Percentiles rank a stretch among this genome's conserved stretches.
phyloP scores from a whole-genome alignment of 2,888 invertebrate genomes.

The Drosophila bunnanda region DNA sequence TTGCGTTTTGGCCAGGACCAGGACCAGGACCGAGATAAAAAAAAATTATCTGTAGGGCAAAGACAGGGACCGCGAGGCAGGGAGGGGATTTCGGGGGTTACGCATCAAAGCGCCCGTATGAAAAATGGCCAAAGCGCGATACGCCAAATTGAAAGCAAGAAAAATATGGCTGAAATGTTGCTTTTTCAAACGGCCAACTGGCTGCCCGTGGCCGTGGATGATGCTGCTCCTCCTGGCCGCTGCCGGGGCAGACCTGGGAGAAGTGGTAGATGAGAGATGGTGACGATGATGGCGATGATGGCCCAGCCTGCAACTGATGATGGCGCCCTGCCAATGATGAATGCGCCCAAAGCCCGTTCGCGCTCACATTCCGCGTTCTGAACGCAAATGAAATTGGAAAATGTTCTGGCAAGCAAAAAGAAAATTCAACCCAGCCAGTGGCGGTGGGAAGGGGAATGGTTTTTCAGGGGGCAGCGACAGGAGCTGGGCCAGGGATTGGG shows the following conservation, averaged over 20 bases:
- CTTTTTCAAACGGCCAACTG: constrained; percentile 72
- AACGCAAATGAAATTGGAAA: constrained; percentile 80
- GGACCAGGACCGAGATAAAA: constrained; percentile 17
- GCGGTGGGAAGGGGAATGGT: not conserved
- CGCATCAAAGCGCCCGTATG: constrained; percentile 76
- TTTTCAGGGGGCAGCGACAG: not conserved
- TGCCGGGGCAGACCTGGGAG: constrained; percentile 6
- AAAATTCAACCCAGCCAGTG: constrained; percentile 65
- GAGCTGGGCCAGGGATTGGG: not conserved
- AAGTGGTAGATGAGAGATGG: constrained; percentile 30
- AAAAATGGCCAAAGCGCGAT: constrained; percentile 77
- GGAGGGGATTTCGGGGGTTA: constrained; percentile 60
- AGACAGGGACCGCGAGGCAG: not conserved
- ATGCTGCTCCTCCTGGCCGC: constrained; percentile 10
- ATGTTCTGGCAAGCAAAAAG: constrained; percentile 77
- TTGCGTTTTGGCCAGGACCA: constrained; percentile 53
- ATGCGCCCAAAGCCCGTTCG: constrained; percentile 61
- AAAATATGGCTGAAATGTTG: constrained; percentile 80
- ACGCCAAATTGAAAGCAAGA: constrained; percentile 78
- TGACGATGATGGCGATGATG: constrained; percentile 56
- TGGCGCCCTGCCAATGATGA: constrained; percentile 66
- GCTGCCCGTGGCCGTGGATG: constrained; percentile 38
- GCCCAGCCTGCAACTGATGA: constrained; percentile 48
- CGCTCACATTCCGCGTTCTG: constrained; percentile 72
- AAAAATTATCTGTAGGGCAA: constrained; percentile 17